Percentiles rank a stretch among this genome's conserved stretches.
phyloP scores from a whole-genome alignment of 2,888 invertebrate genomes.

The Notodonta dromedarius region DNA sequence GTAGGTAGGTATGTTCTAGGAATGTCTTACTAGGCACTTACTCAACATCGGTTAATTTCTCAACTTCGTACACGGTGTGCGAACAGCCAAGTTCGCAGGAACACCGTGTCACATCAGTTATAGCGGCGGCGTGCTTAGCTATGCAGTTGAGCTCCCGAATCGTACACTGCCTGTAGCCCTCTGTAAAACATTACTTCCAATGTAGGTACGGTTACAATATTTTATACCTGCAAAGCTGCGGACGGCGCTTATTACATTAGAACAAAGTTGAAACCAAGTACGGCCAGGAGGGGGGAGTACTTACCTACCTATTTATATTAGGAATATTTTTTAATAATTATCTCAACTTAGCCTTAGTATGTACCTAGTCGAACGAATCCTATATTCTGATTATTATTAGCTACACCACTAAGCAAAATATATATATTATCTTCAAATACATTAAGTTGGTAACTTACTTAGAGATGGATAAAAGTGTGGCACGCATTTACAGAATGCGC shows the following conservation, averaged over 20 bases:
- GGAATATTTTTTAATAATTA: too few species aligned
- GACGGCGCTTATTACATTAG: too few species aligned
- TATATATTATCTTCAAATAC: too few species aligned
- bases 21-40: constrained; percentile 50
- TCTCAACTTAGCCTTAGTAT: too few species aligned
- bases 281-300: too few species aligned
- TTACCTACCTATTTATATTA: too few species aligned
- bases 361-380: too few species aligned
- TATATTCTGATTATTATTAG: too few species aligned
- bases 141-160: constrained; percentile 86
- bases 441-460: constrained; percentile 59
- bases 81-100: constrained; percentile 89
- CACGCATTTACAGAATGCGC: constrained; percentile 87
- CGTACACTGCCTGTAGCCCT: constrained; percentile 84
- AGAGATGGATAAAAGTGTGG: constrained; percentile 88
- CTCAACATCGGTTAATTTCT: constrained; percentile 87
- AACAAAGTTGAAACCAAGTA: too few species aligned
- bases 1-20: not conserved
- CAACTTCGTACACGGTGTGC: constrained; percentile 90
- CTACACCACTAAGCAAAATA: too few species aligned
- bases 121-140: constrained; percentile 75
- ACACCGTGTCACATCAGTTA: constrained; percentile 85
- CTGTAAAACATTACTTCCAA: constrained; percentile 48
- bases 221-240: too few species aligned
- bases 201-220: not conserved